Percentiles rank a stretch among this genome's conserved stretches.
Conservation (phyloP, 2,113 vertebrate genomes). For the Psephotus haematonotus region DNA sequence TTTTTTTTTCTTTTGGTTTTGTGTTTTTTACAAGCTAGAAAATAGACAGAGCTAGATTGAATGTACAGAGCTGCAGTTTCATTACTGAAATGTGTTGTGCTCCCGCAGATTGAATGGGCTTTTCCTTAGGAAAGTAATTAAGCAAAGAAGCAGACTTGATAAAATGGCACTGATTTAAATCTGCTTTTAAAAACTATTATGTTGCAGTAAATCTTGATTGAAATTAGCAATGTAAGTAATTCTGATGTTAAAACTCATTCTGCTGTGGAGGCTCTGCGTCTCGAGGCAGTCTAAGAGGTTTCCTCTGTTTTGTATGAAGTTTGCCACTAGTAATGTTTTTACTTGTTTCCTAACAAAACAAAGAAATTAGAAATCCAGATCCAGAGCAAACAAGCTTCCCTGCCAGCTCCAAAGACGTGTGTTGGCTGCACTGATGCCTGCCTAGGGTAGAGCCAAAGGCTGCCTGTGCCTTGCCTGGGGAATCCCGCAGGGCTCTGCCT, state of each 20-base stretch:
- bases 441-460: background rate
- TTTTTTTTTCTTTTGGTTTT: background rate
- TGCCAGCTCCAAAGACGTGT: background rate
- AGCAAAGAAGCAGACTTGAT: background rate
- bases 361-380: background rate
- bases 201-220: background rate
- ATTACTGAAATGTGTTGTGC: background rate
- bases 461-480: background rate
- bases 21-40: background rate
- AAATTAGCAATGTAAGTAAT: background rate
- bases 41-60: background rate
- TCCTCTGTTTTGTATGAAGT: background rate
- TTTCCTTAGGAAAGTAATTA: constrained; percentile 31
- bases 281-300: background rate
- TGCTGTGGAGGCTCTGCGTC: background rate
- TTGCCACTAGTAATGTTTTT: background rate
- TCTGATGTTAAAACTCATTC: background rate
- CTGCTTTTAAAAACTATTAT: background rate
- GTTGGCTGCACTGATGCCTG: background rate
- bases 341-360: constrained; percentile 11
- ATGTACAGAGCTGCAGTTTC: background rate
- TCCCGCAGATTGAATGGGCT: background rate
- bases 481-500: background rate
- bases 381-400: background rate
- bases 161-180: constrained; percentile 1